phyloP scores from a whole-genome alignment of 2,113 vertebrate genomes.

The Rhinogobius similis region DNA sequence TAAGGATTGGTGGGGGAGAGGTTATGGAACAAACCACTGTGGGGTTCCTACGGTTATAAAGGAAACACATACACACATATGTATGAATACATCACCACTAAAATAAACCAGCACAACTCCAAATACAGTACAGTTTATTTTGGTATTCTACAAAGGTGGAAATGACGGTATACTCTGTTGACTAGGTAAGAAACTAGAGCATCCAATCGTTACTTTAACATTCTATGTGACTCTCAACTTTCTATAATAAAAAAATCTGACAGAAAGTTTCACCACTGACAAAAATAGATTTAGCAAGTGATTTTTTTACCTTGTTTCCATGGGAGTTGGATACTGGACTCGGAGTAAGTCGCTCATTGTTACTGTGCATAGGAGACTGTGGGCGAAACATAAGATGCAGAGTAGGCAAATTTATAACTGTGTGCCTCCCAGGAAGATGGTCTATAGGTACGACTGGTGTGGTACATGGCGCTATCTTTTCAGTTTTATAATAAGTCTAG shows the following conservation, averaged over 20 bases:
- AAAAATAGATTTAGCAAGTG: neutral
- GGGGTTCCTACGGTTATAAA: slow-evolving; percentile 77
- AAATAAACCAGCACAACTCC: slow-evolving; percentile 7
- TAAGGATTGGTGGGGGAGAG: slow-evolving; percentile 90
- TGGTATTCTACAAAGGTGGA: slow-evolving; percentile 36
- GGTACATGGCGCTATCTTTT: slow-evolving; percentile 2
- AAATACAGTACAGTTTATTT: slow-evolving; percentile 21
- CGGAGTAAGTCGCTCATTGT: slow-evolving; percentile 51
- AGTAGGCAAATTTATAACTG: slow-evolving; percentile 27
- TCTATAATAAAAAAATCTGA: slow-evolving; percentile 1
- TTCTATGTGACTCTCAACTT: neutral
- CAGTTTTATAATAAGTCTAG: neutral
- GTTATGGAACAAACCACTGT: slow-evolving; percentile 81
- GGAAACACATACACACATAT: slow-evolving; percentile 46
- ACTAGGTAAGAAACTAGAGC: neutral
- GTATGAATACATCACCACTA: slow-evolving; percentile 15
- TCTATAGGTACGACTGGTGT: neutral
- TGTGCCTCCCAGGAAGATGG: slow-evolving; percentile 4
- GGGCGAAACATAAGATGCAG: slow-evolving; percentile 37
- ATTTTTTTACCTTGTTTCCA: slow-evolving; percentile 63
- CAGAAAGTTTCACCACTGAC: slow-evolving; percentile 1
- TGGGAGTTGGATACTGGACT: slow-evolving; percentile 43
- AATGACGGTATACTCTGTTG: slow-evolving; percentile 12
- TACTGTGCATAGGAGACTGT: slow-evolving; percentile 57
- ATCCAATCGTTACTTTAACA: neutral